Percentiles rank a stretch among this genome's conserved stretches.
These are phyloP conservation scores for Drosophila burlai DNA, from an alignment of 1,140 invertebrate species.

Conservation along the genomic window DNA sequence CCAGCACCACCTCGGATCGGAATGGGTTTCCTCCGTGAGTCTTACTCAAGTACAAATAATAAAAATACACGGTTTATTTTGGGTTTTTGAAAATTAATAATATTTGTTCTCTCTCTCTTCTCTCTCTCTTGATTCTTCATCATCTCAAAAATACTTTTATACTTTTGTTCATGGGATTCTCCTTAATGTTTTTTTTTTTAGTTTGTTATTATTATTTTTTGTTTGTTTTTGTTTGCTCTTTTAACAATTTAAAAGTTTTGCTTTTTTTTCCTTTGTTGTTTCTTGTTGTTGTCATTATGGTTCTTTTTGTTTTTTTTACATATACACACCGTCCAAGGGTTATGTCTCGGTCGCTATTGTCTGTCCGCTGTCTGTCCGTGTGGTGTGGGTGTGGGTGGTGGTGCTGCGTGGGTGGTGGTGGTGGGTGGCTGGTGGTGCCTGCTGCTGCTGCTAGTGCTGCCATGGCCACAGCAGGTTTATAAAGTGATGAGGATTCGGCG, in stretches of 20 bases:
- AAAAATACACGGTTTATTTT: slow-evolving; percentile 80
- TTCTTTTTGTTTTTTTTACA: slow-evolving; percentile 65
- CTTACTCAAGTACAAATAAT: slow-evolving; percentile 68
- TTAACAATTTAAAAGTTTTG: slow-evolving; percentile 80
- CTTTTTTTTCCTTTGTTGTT: slow-evolving; percentile 53
- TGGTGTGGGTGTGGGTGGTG: slow-evolving; percentile 53
- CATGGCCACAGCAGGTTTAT: slow-evolving; percentile 84
- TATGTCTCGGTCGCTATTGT: slow-evolving; percentile 40
- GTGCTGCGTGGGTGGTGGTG: slow-evolving; percentile 40
- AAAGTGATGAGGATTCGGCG: slow-evolving; percentile 83
- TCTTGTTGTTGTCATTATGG: slow-evolving; percentile 46
- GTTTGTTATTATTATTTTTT: slow-evolving; percentile 38
- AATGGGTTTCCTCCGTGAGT: slow-evolving; percentile 25
- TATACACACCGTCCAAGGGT: slow-evolving; percentile 75
- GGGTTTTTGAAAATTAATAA: slow-evolving; percentile 81
- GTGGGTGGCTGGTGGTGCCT: slow-evolving; percentile 30
- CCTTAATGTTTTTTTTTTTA: slow-evolving; percentile 27
- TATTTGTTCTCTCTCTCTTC: slow-evolving; percentile 72
- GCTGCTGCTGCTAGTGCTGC: slow-evolving; percentile 67
- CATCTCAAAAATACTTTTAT: slow-evolving; percentile 81
- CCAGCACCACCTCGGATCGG: slow-evolving; percentile 37
- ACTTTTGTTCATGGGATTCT: slow-evolving; percentile 63
- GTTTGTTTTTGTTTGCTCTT: slow-evolving; percentile 55
- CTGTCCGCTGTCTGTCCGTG: slow-evolving; percentile 31
- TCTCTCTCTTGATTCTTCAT: slow-evolving; percentile 63